Base-by-base conservation (phyloP, 2,113 vertebrate genomes). In the Nesoenas mayeri region DNA sequence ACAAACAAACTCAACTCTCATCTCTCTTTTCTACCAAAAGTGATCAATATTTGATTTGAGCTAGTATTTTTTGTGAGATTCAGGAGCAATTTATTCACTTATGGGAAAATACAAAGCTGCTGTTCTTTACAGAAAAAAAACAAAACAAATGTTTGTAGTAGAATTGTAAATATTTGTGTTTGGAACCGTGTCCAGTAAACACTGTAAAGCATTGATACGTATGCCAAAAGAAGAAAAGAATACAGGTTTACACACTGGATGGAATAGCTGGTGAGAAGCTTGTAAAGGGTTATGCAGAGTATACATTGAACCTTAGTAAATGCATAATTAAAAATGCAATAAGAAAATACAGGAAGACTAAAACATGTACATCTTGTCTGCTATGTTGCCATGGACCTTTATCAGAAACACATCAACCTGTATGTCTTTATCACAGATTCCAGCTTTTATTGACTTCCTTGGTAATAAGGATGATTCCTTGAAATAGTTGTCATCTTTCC, bases 91-190 rank as follows among this genome's bases (percentile, higher is more conserved):
- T 94, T 90, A 78, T 87, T 92, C 36, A 60, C 26, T 58, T 91
- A 60, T 24, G 84, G 67, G 17, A 57, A 87, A 90, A 24, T 69
- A 81, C 87, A 94, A 85, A 75, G 58, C 36, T 87, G 12, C 44
- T 91, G 24, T 31, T 89, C 75, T 78, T 92, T 89, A 84, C 50
- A 84, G 83, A 87, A 92, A 91, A 47, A n/a, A n/a, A 89, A 24
- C 36, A 79, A 84, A 92, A 56, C 26, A 91, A 95, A 89, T 79
- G 48, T 81, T 92, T 85, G 26, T 81, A 34, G 32, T 25, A 64
- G 53, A 87, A n/a, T 64, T 18, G 60, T 17, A 86, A 72, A 48
- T 64, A 84, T 95, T 71, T 87, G 42, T 31, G 50, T 61, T 84
- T 1, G 0, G 36, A 85, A 65, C 72, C 74, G 31, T 54, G 51